Percentiles rank a stretch among this genome's conserved stretches.
phyloP scores from a whole-genome alignment of 2,888 invertebrate genomes.

The Polydrusus cervinus region DNA sequence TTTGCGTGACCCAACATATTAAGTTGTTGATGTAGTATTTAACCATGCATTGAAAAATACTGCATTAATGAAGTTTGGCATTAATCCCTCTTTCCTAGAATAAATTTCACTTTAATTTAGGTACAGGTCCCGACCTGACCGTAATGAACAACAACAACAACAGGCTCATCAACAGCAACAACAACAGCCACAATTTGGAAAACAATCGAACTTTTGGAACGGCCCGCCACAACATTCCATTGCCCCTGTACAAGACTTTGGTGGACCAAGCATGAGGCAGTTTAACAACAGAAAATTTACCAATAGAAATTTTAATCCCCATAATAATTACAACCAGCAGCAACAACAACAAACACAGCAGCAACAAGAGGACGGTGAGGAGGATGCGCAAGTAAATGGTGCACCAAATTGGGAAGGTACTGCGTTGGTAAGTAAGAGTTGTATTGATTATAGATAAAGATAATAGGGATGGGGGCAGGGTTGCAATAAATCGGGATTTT shows the following conservation, averaged over 20 bases:
- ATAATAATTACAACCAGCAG: slow-evolving; percentile 61
- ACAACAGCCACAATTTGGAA: slow-evolving; percentile 61
- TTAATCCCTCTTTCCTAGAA: too few species aligned
- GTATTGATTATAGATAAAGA: neutral
- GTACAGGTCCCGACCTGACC: slow-evolving; percentile 78
- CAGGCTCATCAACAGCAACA: slow-evolving; percentile 76
- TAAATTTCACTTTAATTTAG: slow-evolving; percentile 60
- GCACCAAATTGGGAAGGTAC: slow-evolving; percentile 88
- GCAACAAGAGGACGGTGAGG: slow-evolving; percentile 67
- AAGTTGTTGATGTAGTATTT: too few species aligned
- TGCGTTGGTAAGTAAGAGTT: slow-evolving; percentile 70
- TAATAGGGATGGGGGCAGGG: too few species aligned
- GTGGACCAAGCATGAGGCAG: slow-evolving; percentile 67
- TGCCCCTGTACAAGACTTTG: slow-evolving; percentile 71
- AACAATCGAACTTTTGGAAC: slow-evolving; percentile 71
- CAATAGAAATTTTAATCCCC: slow-evolving; percentile 37
- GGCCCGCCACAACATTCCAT: slow-evolving; percentile 67
- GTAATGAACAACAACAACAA: slow-evolving; percentile 75
- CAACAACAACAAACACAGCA: slow-evolving; percentile 70
- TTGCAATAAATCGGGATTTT: too few species aligned
- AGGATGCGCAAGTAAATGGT: slow-evolving; percentile 63
- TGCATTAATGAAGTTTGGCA: neutral
- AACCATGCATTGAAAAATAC: neutral
- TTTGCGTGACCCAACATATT: too few species aligned
- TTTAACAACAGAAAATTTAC: slow-evolving; percentile 63